Base-by-base conservation (phyloP, 35 echinoderm and acorn worm genomes). In the Antedon bifida region DNA sequence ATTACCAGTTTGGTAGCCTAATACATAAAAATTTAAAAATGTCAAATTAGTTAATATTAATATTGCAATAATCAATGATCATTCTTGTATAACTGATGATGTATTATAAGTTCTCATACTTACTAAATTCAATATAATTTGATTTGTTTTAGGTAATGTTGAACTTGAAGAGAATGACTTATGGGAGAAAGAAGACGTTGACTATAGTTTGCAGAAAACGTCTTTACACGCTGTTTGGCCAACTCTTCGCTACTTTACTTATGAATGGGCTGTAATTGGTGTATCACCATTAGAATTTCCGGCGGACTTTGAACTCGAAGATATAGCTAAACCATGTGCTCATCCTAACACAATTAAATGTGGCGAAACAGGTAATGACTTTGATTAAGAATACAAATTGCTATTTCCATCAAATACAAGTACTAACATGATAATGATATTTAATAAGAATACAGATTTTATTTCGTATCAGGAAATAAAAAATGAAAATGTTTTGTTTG, bases 331-430 rank as follows among this genome's bases (percentile, higher is more conserved):
- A 21, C 73, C 78, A 1, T 88, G 86, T 74, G 86, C 74, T 16
- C 32, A 74, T 31, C 86, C 79, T 32, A 31, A 38, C 30, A 32
- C 19, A 16, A 30, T 75, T 14, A 46, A 0, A n/a, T 88, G 86
- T 77, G 86, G 86, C 0, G 3, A 77, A 34, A 88, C 86, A 77
- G 86, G 79, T 88, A 75, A 56, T n/a, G n/a, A n/a, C n/a, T n/a
- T n/a, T n/a, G n/a, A n/a, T n/a, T n/a, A n/a, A n/a, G n/a, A n/a
- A n/a, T n/a, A n/a, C n/a, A n/a, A n/a, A n/a, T n/a, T n/a, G n/a
- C n/a, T n/a, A n/a, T n/a, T n/a, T n/a, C n/a, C n/a, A n/a, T n/a
- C n/a, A n/a, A n/a, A n/a, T n/a, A n/a, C n/a, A n/a, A n/a, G n/a
- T n/a, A n/a, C n/a, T n/a, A n/a, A n/a, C n/a, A n/a, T n/a, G n/a